Base-by-base conservation (phyloP, 2,888 invertebrate species). In the Nezara viridula region DNA sequence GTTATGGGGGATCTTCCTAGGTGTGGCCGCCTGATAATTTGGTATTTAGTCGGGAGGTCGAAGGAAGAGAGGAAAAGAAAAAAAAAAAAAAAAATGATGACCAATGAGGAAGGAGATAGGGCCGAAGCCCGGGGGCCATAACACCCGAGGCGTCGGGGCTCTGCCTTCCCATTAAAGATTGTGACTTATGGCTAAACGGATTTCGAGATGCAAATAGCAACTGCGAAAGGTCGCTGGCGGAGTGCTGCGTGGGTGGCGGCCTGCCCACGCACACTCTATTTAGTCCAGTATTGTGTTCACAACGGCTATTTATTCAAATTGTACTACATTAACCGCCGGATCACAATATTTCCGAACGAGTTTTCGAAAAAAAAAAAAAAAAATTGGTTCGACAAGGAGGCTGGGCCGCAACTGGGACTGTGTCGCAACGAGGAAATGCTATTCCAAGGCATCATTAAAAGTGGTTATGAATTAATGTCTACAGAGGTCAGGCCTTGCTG, bases 151-250 rank as follows among this genome's bases (percentile, higher is more conserved):
- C 52, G 50, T 49, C 47, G 47, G 81, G 85, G 85, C 85, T 1
- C 86, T 49, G 50, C 50, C 55, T 40, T 37, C 37, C 86, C 86
- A 86, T 86, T 86, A 86, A 86, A 86, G 86, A 86, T 86, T 86
- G 86, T 86, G 86, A 86, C 86, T 86, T 86, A 86, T 86, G 86
- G 86, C 86, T 86, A 86, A 86, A 86, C 86, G 86, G 86, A 86
- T 86, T 86, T 86, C 86, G 40, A 86, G 86, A 86, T 86, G 86
- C 86, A 86, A 86, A 86, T 86, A 86, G 86, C 7, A 50, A 52
- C 86, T 60, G 50, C 52, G 52, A 86, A 86, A 86, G 86, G 86
- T 86, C 86, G 60, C 44, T 60, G 55, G 21, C 60, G 86, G 60
- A 3, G 37, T 14, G 55, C 37, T 12, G 86, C 40, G 86, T 86